Evolutionary conservation across 2,888 invertebrate genomes (phyloP).

Genomic region (Theodoxus fluviatilis): DNA sequence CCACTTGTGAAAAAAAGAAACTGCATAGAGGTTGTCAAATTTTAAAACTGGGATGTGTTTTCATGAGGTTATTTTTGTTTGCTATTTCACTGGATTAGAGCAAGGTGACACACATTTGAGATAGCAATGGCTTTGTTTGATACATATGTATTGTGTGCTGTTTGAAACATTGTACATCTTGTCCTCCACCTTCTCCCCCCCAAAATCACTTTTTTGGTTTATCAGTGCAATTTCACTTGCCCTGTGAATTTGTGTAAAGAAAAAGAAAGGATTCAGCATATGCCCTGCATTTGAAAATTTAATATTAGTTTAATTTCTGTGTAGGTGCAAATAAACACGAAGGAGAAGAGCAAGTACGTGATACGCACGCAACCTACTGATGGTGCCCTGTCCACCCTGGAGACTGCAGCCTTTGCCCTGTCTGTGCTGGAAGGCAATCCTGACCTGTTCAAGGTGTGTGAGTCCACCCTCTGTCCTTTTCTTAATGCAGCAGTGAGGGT

Average conservation of each 20-base stretch:
- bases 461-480: neutral
- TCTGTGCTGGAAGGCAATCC: conserved; percentile 78
- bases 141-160: neutral
- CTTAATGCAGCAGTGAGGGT: too few relatives aligned
- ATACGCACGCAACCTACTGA: conserved; percentile 93
- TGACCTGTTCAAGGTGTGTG: conserved; percentile 70
- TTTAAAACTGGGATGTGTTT: neutral
- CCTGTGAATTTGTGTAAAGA: neutral
- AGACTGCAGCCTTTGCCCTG: conserved; percentile 83
- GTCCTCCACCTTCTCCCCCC: too few relatives aligned
- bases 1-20: too few relatives aligned
- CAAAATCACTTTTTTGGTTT: neutral
- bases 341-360: conserved; percentile 82
- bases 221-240: neutral
- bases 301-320: conserved; percentile 18
- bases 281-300: neutral
- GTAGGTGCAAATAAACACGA: conserved; percentile 78
- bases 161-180: neutral
- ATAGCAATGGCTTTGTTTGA: too few relatives aligned
- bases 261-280: neutral
- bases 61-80: neutral
- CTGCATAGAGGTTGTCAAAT: neutral
- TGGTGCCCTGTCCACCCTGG: conserved; percentile 87
- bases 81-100: too few relatives aligned
- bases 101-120: too few relatives aligned